Conservation (phyloP, 2,113 vertebrate genomes). For the Hemibagrus wyckioides region DNA sequence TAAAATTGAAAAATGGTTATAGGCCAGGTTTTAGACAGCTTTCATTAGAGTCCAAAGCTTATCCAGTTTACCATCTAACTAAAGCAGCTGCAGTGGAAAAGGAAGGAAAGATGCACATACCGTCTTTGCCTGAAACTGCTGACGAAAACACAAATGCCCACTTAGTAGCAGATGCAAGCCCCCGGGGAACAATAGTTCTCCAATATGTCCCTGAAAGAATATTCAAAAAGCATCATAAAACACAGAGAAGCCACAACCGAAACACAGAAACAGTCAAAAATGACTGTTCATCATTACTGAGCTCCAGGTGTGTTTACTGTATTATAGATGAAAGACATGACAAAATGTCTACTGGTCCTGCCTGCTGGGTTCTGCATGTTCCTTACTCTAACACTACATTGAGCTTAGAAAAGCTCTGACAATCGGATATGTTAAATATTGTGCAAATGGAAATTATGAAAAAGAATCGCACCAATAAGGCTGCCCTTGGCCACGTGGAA, state of each 20-base stretch:
- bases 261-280: not conserved
- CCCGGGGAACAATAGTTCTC: slow-evolving; percentile 87
- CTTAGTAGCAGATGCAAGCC: slow-evolving; percentile 90
- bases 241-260: not conserved
- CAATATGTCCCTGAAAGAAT: slow-evolving; percentile 86
- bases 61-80: not conserved
- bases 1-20: not conserved
- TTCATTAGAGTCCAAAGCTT: not conserved
- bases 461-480: slow-evolving; percentile 79
- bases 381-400: not conserved
- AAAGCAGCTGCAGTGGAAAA: not conserved
- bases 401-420: not conserved
- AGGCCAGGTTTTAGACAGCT: not conserved
- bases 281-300: not conserved
- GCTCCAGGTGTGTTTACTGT: not conserved
- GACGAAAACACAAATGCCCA: slow-evolving; percentile 92
- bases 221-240: not conserved
- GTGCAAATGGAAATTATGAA: not conserved
- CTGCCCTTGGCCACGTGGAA: slow-evolving; percentile 92
- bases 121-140: slow-evolving; percentile 80
- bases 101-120: slow-evolving; percentile 61
- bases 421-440: not conserved
- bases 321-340: not conserved
- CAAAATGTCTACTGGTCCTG: not conserved
- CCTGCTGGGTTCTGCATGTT: not conserved